A percentile compares a stretch with the other conserved stretches of the same genome.
These are phyloP conservation scores for Capitulum mitella DNA, from an alignment of 2,888 invertebrate genomes.

Conservation along the genomic window DNA sequence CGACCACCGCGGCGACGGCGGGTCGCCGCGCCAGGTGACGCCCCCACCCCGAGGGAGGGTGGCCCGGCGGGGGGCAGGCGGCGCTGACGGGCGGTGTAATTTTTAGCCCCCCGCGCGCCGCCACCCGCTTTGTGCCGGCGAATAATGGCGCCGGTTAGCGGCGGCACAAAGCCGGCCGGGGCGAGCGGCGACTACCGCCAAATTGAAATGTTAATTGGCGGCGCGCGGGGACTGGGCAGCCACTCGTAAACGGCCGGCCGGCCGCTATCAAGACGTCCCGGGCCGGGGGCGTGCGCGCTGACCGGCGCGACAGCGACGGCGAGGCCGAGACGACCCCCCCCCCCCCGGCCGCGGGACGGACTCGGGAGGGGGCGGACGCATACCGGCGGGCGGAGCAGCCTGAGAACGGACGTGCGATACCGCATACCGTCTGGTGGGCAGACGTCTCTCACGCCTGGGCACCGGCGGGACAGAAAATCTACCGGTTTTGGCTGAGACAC, in stretches of 20 bases:
- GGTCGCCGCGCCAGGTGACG: neutral
- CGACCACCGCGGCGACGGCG: neutral
- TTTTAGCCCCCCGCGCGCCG: neutral
- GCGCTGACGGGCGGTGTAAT: slow-evolving; percentile 16
- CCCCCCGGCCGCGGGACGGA: neutral
- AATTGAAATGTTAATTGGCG: slow-evolving; percentile 24
- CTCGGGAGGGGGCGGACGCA: neutral
- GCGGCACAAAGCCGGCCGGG: neutral
- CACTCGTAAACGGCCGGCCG: neutral
- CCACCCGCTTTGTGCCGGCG: neutral
- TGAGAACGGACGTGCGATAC: no score
- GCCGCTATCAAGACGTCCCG: neutral
- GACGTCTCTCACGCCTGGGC: no score
- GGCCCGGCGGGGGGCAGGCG: neutral
- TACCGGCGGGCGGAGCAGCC: no score
- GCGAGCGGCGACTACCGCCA: neutral
- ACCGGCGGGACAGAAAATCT: no score
- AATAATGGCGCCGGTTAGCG: neutral
- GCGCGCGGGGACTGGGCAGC: neutral
- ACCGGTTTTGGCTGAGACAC: no score
- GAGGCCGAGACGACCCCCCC: no score
- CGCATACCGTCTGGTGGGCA: no score
- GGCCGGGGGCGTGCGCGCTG: neutral
- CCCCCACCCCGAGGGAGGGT: neutral
- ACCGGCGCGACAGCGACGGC: neutral